Percentiles rank a stretch among this genome's conserved stretches.
Conservation (phyloP, 2,113 vertebrate genomes). For the Tetrax tetrax region DNA sequence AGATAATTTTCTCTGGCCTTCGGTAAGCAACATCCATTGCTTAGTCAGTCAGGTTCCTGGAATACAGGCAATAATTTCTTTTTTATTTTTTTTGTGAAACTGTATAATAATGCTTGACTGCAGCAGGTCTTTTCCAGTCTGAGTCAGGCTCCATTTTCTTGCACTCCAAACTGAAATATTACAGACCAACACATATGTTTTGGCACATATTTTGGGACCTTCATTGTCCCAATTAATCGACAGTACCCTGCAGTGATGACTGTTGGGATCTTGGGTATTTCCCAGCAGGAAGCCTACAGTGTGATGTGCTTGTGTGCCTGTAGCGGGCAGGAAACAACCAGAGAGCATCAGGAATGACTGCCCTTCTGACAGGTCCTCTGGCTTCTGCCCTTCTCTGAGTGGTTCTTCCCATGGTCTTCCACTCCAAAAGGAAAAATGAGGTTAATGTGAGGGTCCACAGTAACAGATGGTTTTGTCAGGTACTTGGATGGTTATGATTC, state of each 20-base stretch:
- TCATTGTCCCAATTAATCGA: neutral
- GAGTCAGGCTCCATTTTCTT: neutral
- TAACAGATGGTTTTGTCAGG: accelerated
- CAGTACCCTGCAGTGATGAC: neutral
- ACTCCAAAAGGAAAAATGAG: neutral
- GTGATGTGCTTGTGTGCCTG: accelerated
- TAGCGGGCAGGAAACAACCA: neutral
- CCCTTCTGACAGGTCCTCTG: neutral
- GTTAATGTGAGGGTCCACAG: neutral
- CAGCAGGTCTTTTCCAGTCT: neutral
- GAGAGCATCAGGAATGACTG: neutral
- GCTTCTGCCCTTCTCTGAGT: neutral
- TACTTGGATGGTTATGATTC: neutral
- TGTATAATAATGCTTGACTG: neutral
- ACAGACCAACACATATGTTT: neutral
- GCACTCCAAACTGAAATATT: neutral
- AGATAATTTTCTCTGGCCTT: constrained; percentile 3
- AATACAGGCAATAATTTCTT: neutral
- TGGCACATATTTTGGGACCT: neutral
- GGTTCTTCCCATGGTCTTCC: neutral
- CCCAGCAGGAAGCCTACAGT: accelerated
- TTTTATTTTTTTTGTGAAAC: neutral
- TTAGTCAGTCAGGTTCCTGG: constrained; percentile 14
- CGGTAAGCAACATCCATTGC: neutral
- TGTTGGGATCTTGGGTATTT: neutral